A percentile compares a stretch with the other conserved stretches of the same genome.
These are phyloP conservation scores for Python bivittatus DNA, from an alignment of 2,113 vertebrate species.

Conservation along the genomic window DNA sequence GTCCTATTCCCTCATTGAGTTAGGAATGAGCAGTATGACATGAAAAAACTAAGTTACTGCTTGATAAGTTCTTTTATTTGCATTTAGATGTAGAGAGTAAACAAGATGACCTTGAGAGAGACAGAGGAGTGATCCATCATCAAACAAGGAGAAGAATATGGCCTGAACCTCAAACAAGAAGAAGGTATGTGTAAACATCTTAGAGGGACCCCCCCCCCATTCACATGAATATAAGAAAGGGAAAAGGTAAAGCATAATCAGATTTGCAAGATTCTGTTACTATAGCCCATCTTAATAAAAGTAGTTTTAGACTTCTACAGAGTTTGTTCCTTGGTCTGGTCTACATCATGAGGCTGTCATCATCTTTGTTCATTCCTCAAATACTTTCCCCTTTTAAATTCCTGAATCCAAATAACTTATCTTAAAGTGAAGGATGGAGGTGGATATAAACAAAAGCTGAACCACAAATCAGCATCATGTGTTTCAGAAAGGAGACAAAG, in stretches of 20 bases:
- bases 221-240: not conserved
- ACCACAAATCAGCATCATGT: not conserved
- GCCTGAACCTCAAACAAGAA: not conserved
- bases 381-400: not conserved
- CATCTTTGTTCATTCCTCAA: not conserved
- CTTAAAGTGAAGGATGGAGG: not conserved
- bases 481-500: not conserved
- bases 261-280: not conserved
- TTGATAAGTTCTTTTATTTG: not conserved
- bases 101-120: not conserved
- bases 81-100: not conserved
- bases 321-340: not conserved
- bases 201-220: not conserved
- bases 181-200: not conserved
- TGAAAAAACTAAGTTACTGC: not conserved
- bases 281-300: not conserved
- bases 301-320: not conserved
- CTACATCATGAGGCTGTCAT: not conserved
- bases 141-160: not conserved
- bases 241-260: not conserved
- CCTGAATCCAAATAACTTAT: not conserved
- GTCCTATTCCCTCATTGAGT: not conserved
- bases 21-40: not conserved
- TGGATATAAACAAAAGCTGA: not conserved
- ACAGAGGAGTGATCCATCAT: not conserved